These are phyloP conservation scores for Gonioctena quinquepunctata DNA, from an alignment of 1,140 invertebrate genomes.

Conservation along the genomic window DNA sequence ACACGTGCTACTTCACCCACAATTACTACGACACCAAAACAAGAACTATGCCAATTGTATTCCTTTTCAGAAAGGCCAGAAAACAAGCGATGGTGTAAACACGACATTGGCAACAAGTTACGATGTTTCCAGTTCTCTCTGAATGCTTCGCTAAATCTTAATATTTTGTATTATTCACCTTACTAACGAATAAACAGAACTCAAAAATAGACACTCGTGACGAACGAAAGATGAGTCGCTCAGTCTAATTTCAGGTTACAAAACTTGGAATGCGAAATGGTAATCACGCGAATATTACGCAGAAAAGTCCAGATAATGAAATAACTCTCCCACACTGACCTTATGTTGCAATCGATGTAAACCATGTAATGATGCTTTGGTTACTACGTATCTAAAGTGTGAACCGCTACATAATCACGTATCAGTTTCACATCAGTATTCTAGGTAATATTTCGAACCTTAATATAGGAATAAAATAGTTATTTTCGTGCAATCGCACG, in stretches of 20 bases:
- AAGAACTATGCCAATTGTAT: neutral
- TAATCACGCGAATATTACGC: neutral
- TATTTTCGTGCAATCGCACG: too few relatives aligned
- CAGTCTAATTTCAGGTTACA: conserved; percentile 4
- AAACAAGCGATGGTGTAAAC: neutral
- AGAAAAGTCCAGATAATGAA: too few relatives aligned
- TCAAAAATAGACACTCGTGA: neutral
- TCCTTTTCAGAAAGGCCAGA: neutral
- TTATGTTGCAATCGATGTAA: too few relatives aligned
- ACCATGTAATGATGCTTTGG: too few relatives aligned
- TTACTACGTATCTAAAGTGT: too few relatives aligned
- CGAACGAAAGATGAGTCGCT: conserved; percentile 14
- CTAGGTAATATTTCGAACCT: too few relatives aligned
- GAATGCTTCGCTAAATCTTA: neutral
- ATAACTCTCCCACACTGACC: too few relatives aligned
- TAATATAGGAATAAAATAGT: too few relatives aligned
- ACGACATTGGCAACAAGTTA: conserved; percentile 9
- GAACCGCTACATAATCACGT: too few relatives aligned
- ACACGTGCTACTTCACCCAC: neutral
- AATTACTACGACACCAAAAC: neutral
- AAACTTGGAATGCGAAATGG: neutral
- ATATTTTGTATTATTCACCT: neutral
- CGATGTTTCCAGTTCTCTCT: neutral
- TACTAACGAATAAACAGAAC: neutral
- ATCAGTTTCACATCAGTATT: too few relatives aligned